Percentiles rank a stretch among this genome's conserved stretches.
phyloP scores from a whole-genome alignment of 1,140 invertebrate genomes.

The Drosophila ambigua region DNA sequence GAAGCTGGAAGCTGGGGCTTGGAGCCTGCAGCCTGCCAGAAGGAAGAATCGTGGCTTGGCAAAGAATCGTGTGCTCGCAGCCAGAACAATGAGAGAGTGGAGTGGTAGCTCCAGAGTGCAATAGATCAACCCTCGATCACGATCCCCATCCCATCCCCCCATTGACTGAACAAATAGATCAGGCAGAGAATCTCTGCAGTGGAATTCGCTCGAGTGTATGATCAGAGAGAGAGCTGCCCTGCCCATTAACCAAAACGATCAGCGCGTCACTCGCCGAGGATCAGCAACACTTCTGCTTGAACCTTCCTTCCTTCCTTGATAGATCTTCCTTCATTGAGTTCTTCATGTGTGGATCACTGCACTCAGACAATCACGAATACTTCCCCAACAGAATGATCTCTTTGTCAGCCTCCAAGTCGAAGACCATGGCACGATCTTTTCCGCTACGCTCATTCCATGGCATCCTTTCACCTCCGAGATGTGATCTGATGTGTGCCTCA shows the following conservation, averaged over 20 bases:
- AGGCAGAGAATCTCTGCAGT: neutral
- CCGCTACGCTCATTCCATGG: conserved; percentile 4
- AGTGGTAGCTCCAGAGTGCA: conserved; percentile 32
- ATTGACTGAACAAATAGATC: conserved; percentile 38
- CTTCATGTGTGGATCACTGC: too few species aligned
- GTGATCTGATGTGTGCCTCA: conserved; percentile 35
- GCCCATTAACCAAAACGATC: conserved; percentile 3
- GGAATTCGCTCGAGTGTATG: neutral
- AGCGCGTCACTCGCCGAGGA: neutral
- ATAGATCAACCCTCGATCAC: conserved; percentile 65
- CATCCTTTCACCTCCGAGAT: conserved; percentile 22
- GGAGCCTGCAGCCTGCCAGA: conserved; percentile 1
- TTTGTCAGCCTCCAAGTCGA: neutral
- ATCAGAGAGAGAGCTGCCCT: neutral
- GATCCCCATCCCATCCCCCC: conserved; percentile 13
- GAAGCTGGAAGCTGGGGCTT: conserved; percentile 19
- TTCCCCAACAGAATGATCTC: neutral
- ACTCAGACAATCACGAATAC: neutral
- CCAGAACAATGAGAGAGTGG: conserved; percentile 58
- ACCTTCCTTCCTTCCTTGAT: too few species aligned
- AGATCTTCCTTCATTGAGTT: too few species aligned
- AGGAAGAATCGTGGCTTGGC: conserved; percentile 33
- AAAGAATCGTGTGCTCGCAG: conserved; percentile 49
- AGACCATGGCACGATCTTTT: neutral
- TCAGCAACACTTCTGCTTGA: too few species aligned